Base-by-base conservation (phyloP, 2,888 invertebrate species). In the Phrixothrix hirtus region DNA sequence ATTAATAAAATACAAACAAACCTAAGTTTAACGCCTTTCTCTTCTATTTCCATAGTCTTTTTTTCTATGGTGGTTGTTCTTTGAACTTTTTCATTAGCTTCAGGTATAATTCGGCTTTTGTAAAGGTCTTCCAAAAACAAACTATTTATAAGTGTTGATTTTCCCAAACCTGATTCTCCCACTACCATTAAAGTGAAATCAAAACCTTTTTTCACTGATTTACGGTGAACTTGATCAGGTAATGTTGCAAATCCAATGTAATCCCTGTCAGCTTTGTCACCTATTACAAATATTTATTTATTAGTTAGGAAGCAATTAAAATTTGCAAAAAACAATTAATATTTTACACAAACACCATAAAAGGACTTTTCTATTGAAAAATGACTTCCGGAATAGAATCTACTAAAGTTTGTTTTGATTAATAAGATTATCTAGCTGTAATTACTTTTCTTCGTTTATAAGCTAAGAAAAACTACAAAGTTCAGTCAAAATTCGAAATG, bases 181-280 rank as follows among this genome's bases (percentile, higher is more conserved):
- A 95, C 91, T 11, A 96, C 95, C 94, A 96, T 95, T 59, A 96
- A 79, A 0, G 95, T 96, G 77, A 96, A 96, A 76, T 96, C 95
- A 76, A 96, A 96, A 45, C 95, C 95, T 66, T 92, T 84, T 78
- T 96, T 96, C 42, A 95, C 95, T 0, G 95, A 95, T 78, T 96
- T 96, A 62, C 95, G 84, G 78, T 96, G 95, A 45, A 96, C 93
- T 78, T 96, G 95, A 75, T 95, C 95, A 13, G 95, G 95, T 55
- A 96, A 80, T 47, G 95, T 95, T 59, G 95, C 95, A 75, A 96
- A 95, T 51, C 95, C 96, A 67, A 96, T 93, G 77, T 92, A 92
- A 73, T 90, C 89, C 48, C 88, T 82, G 68, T 87, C 86, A 13
- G 70, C 63, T 59, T 62, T 67, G 41, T 66, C 66, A 17, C 55